Percentiles rank a stretch among this genome's conserved stretches.
These are phyloP conservation scores for Bubalus kerabau DNA, from an alignment of 2,113 vertebrate genomes.

Conservation along the genomic window DNA sequence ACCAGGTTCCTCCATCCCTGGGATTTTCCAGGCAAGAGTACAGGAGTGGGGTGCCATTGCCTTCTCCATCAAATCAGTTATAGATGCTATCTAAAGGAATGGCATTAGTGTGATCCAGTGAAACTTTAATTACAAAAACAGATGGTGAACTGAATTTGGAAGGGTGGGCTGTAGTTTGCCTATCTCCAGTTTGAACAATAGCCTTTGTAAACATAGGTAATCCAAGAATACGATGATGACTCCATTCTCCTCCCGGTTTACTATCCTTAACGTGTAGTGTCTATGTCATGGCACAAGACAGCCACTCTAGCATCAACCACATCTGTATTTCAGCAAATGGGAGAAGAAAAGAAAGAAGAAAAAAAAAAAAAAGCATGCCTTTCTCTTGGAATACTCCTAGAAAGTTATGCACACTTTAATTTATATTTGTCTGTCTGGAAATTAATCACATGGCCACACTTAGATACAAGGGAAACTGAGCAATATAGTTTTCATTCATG, in stretches of 20 bases:
- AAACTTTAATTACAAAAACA: not conserved
- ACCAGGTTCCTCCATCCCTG: no score
- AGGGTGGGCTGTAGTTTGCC: not conserved
- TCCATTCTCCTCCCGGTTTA: not conserved
- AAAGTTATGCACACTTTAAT: not conserved
- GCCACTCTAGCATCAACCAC: not conserved
- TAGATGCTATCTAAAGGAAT: not conserved
- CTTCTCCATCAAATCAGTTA: no score
- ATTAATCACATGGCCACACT: not conserved
- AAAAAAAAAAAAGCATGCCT: not conserved
- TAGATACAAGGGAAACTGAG: no score
- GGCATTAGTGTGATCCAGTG: not conserved
- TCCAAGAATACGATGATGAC: not conserved
- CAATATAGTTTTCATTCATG: not conserved
- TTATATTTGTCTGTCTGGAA: not conserved
- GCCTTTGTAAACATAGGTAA: not conserved
- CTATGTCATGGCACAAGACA: not conserved
- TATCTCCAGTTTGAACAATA: not conserved
- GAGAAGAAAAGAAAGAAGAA: not conserved
- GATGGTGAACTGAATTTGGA: not conserved
- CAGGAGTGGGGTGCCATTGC: no score
- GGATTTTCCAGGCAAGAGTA: no score
- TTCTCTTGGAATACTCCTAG: not conserved
- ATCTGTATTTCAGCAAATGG: not conserved
- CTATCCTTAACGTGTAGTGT: not conserved